Conservation (phyloP, 2,113 vertebrate species). For the Pungitius pungitius region DNA sequence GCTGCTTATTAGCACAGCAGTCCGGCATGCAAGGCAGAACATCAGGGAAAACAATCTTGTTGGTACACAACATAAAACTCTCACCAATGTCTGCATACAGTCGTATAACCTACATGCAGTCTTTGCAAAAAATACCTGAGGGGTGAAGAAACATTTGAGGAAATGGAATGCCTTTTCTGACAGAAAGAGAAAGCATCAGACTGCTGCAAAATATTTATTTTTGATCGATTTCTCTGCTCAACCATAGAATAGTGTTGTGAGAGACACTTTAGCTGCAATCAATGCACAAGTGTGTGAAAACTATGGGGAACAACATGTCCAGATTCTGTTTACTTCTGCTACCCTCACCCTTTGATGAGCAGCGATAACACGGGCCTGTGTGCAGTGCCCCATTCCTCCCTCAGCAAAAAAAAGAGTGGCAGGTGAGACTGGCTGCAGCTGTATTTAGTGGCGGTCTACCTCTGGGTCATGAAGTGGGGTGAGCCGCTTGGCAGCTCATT, state of each 20-base stretch:
- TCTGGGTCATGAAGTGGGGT: conserved; percentile 22
- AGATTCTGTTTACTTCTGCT: conserved; percentile 4
- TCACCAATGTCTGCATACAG: conserved; percentile 1
- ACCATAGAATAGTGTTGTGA: neutral
- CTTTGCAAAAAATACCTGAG: neutral
- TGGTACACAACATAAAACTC: neutral
- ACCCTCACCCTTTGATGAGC: conserved; percentile 13
- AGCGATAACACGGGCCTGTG: conserved; percentile 12
- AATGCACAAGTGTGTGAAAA: neutral
- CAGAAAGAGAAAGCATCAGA: neutral
- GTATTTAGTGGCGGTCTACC: conserved; percentile 19
- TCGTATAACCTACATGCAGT: neutral
- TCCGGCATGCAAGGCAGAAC: neutral
- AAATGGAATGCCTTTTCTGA: neutral
- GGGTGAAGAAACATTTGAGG: neutral
- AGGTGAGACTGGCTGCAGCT: conserved; percentile 27
- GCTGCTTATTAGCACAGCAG: neutral
- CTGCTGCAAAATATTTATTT: neutral
- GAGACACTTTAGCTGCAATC: conserved; percentile 7
- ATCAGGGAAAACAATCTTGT: neutral
- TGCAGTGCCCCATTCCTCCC: conserved; percentile 1
- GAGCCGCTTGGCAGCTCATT: conserved; percentile 46
- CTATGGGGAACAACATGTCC: neutral
- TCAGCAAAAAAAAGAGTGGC: conserved; percentile 3
- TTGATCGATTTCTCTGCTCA: neutral